A percentile compares a stretch with the other conserved stretches of the same genome.
Conservation (phyloP, 2,797 vertebrate genomes). For the Tragelaphus eurycerus region DNA sequence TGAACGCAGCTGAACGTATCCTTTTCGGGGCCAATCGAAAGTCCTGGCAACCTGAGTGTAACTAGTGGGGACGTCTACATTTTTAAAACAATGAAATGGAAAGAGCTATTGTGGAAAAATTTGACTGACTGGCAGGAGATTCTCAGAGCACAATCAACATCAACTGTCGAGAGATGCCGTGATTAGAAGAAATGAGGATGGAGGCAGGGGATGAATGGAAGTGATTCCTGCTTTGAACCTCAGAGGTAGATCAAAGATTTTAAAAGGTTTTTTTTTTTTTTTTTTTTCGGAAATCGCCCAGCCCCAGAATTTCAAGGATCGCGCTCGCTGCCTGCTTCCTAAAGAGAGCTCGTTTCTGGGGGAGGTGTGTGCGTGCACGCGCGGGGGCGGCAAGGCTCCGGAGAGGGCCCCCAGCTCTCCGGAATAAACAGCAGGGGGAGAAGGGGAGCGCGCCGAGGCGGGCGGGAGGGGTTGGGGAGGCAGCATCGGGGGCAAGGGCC, state of each 20-base stretch:
- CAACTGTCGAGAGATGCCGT: neutral
- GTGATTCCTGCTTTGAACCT: neutral
- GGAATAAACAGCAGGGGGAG: slow-evolving; percentile 41
- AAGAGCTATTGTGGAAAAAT: neutral
- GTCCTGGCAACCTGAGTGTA: neutral
- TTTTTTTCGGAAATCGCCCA: neutral
- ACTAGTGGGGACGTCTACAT: neutral
- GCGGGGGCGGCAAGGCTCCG: neutral
- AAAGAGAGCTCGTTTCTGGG: neutral
- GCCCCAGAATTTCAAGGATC: neutral
- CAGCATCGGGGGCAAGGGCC: neutral
- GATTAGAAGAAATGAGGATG: neutral
- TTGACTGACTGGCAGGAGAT: neutral
- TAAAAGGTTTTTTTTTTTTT: neutral
- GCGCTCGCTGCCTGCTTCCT: neutral
- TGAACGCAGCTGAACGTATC: neutral
- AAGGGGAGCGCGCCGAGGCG: neutral
- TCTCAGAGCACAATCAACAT: neutral
- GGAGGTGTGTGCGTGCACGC: slow-evolving; percentile 43
- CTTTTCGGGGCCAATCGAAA: neutral
- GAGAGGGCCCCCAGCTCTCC: neutral
- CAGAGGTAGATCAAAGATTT: neutral
- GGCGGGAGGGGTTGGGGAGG: neutral
- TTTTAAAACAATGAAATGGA: neutral
- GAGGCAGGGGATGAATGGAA: neutral